phyloP scores from a whole-genome alignment of 2,888 invertebrate species.

The Galerucella pusilla region DNA sequence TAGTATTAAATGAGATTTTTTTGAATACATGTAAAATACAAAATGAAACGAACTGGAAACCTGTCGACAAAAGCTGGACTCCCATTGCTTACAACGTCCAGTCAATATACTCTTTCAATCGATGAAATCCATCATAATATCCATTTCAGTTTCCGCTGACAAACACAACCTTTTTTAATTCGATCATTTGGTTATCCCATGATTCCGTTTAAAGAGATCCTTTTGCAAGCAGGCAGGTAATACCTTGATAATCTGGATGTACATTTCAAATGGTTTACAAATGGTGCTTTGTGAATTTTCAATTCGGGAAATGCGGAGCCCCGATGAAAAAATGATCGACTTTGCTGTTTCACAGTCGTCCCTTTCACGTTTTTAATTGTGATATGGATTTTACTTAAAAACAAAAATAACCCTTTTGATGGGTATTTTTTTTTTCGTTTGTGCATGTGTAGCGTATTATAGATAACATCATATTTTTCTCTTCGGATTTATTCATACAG shows the following conservation, averaged over 20 bases:
- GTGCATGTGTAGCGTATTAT: not conserved
- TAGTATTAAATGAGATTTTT: not conserved
- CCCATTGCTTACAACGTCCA: constrained; percentile 39
- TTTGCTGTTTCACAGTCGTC: not conserved
- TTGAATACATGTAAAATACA: not conserved
- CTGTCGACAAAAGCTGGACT: constrained; percentile 40
- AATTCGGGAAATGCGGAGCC: constrained; percentile 18
- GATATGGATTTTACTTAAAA: constrained; percentile 11
- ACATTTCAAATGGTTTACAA: constrained; percentile 28
- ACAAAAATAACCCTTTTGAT: constrained; percentile 3
- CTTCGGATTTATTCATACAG: not conserved
- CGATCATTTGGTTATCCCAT: constrained; percentile 29
- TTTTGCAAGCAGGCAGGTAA: constrained; percentile 32
- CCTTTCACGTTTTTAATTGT: constrained; percentile 19
- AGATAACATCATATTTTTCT: not conserved
- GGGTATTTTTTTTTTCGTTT: not conserved
- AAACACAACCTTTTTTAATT: constrained; percentile 42
- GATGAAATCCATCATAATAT: constrained; percentile 44
- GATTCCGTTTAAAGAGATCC: constrained; percentile 29
- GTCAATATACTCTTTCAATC: constrained; percentile 44
- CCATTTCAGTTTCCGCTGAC: constrained; percentile 41
- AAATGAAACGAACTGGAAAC: constrained; percentile 17
- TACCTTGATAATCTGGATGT: constrained; percentile 32
- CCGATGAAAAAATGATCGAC: constrained; percentile 22
- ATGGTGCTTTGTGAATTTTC: constrained; percentile 34